phyloP scores from a whole-genome alignment of 2,888 invertebrate genomes.

The Leptopterna dolabrata region DNA sequence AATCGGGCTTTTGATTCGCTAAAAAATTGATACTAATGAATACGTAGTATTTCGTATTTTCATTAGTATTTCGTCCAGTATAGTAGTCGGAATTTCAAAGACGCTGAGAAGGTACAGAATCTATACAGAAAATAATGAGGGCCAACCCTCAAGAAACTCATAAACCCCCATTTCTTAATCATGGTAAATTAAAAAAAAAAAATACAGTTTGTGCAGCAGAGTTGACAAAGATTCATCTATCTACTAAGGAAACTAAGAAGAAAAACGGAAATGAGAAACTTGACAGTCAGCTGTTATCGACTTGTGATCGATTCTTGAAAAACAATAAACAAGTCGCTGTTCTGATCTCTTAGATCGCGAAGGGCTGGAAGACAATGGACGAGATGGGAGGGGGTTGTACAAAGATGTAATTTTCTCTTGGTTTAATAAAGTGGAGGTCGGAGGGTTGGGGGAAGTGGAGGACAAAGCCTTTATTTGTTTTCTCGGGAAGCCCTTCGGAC shows the following conservation, averaged over 20 bases:
- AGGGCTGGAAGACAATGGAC: neutral
- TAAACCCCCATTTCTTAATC: no score
- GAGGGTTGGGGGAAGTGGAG: neutral
- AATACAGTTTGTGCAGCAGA: no score
- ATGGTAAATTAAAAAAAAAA: no score
- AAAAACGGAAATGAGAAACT: neutral
- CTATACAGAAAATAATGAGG: no score
- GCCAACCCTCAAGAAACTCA: no score
- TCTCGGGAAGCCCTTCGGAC: neutral
- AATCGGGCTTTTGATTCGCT: no score
- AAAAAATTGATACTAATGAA: no score
- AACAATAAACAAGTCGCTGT: neutral
- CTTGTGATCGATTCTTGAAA: neutral
- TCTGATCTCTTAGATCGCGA: neutral
- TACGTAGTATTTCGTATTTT: no score
- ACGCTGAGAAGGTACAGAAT: no score
- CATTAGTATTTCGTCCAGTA: no score
- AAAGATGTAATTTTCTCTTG: conserved; percentile 35
- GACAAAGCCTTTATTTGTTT: conserved; percentile 9
- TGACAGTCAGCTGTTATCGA: neutral
- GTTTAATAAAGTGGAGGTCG: conserved; percentile 15
- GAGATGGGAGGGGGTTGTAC: neutral
- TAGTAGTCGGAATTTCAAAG: no score
- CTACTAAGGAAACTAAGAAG: neutral
- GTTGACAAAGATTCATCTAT: neutral